Conservation (phyloP, 1,140 invertebrate species). For the Drosophila kikkawai region DNA sequence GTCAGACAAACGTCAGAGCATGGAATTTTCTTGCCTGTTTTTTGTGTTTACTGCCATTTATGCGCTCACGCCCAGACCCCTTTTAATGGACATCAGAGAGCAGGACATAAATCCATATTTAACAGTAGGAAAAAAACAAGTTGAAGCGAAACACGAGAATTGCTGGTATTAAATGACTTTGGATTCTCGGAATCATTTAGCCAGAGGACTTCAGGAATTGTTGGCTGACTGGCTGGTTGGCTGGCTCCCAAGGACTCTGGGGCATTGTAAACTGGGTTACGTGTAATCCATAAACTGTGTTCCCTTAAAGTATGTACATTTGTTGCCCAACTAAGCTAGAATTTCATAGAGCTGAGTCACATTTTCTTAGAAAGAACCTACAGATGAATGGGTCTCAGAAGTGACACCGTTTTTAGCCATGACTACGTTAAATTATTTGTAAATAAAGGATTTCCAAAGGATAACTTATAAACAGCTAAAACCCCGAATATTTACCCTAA, state of each 20-base stretch:
- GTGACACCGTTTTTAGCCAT: background rate
- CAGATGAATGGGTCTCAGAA: background rate
- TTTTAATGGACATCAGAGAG: conserved; percentile 38
- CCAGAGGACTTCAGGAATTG: conserved; percentile 45
- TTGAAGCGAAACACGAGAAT: conserved; percentile 21
- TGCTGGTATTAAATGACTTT: conserved; percentile 42
- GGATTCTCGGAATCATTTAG: conserved; percentile 60
- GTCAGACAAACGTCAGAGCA: conserved; percentile 70
- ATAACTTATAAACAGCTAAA: too few relatives aligned
- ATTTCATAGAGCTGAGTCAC: conserved; percentile 6
- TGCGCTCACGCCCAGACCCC: conserved; percentile 13
- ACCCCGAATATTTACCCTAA: background rate
- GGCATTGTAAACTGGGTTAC: conserved; percentile 50
- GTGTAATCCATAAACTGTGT: conserved; percentile 31
- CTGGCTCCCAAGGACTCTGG: conserved; percentile 19
- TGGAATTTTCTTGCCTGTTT: conserved; percentile 64
- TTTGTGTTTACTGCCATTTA: conserved; percentile 60
- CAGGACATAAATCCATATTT: conserved; percentile 31
- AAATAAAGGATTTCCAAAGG: background rate
- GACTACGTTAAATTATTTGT: background rate
- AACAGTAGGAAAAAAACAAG: conserved; percentile 8
- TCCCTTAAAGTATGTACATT: conserved; percentile 24
- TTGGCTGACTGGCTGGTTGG: background rate
- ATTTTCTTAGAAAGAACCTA: conserved; percentile 14
- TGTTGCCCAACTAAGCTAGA: conserved; percentile 14